Base-by-base conservation (phyloP, 2,797 vertebrate species). In the Acrossocheilus fasciatus region DNA sequence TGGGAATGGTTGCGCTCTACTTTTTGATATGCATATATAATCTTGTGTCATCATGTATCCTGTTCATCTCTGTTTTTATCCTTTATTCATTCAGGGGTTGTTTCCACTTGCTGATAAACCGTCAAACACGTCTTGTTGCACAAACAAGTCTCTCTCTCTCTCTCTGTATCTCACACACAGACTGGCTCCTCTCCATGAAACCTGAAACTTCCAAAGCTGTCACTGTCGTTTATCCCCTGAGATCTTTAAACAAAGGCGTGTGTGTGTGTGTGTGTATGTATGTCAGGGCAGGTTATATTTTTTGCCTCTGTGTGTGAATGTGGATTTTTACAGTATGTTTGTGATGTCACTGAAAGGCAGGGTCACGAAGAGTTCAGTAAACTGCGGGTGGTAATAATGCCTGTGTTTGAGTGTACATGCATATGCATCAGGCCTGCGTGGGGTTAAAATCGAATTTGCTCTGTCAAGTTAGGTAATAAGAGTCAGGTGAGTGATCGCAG, bases 181-280 rank as follows among this genome's bases (percentile, higher is more conserved):
- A 64, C 82, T 47, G 54, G 70, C 54, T 62, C 18, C 26, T 66
- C 54, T 36, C 26, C 23, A 66, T 50, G 76, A 81, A 86, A 86
- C 68, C 54, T 64, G 77, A 86, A 72, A 50, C 84, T 70, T 78
- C 10, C 50, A 59, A 69, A 85, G 36, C 83, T 85, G 83, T 70
- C 83, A 81, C 26, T 39, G 72, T 81, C 59, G 68, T 81, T 72
- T 81, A 72, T 86, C 68, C 77, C 68, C 15, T 72, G 54, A 81
- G 83, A 85, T 79, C 50, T 72, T 36, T 68, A 69, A 64, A 81
- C 84, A 86, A 86, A 86, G 69, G 68, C 15, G 26, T 26, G 26
- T 26, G 26, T 26, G 26, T 26, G 26, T 59, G 84, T 57, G 72
- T 62, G 72, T 47, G 17, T 62, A 18, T 59, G 39, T 57, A 68